A percentile compares a stretch with the other conserved stretches of the same genome.
Conservation (phyloP, 1,140 invertebrate species). For the Pseudomyrmex sp. region DNA sequence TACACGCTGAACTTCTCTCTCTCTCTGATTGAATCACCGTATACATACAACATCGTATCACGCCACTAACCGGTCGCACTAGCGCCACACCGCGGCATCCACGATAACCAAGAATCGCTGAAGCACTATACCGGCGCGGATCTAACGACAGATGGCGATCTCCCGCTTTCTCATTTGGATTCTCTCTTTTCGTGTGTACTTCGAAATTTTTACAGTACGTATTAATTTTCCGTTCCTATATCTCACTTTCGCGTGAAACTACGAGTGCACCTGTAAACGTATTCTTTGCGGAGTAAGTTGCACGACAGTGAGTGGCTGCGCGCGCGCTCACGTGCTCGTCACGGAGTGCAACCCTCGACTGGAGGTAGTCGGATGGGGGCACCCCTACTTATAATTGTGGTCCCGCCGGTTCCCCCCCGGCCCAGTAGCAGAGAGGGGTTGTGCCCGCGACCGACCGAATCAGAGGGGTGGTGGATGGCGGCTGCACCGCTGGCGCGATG, state of each 20-base stretch:
- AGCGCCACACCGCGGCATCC: conserved; percentile 67
- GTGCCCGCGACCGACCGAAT: conserved; percentile 46
- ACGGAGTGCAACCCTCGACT: conserved; percentile 83
- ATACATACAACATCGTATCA: conserved; percentile 45
- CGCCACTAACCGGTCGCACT: conserved; percentile 63
- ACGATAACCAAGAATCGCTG: conserved; percentile 40
- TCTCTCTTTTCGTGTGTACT: background rate
- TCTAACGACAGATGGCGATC: conserved; percentile 75
- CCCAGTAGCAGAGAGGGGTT: conserved; percentile 57
- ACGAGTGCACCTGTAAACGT: conserved; percentile 44
- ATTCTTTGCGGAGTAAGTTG: conserved; percentile 11
- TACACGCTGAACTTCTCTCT: background rate
- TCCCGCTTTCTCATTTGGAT: background rate
- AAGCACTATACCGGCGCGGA: conserved; percentile 56
- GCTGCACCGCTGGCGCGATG: conserved; percentile 70
- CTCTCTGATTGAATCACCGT: conserved; percentile 8
- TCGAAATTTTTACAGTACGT: background rate
- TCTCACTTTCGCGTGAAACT: no score
- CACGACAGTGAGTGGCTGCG: conserved; percentile 25
- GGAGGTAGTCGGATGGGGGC: conserved; percentile 79
- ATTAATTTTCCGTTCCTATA: background rate
- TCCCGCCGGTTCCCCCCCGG: conserved; percentile 66
- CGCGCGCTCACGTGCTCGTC: conserved; percentile 50
- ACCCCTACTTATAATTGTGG: conserved; percentile 85
- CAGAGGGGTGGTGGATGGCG: conserved; percentile 73